Conservation (phyloP, 2,113 vertebrate genomes). For the Rallus limicola region DNA sequence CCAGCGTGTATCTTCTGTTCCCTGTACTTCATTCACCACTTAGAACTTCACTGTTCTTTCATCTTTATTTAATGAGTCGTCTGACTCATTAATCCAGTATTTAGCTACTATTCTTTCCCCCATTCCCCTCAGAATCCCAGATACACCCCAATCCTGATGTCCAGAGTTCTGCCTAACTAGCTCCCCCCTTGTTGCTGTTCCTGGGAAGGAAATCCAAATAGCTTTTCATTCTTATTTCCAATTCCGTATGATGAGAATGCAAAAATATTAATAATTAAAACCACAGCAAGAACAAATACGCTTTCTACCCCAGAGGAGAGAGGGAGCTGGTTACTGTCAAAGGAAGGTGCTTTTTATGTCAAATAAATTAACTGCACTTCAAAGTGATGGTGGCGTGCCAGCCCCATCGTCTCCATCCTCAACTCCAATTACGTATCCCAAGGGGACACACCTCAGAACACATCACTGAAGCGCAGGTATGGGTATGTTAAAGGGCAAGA, state of each 20-base stretch:
- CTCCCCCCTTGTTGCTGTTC: background rate
- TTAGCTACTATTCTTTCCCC: background rate
- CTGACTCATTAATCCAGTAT: background rate
- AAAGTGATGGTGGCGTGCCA: background rate
- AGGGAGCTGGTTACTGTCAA: background rate
- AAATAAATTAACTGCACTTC: conserved; percentile 24
- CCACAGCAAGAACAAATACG: background rate
- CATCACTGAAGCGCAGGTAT: background rate
- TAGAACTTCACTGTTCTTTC: background rate
- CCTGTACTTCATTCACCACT: background rate
- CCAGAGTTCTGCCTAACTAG: background rate
- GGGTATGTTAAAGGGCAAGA: background rate
- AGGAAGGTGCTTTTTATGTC: background rate
- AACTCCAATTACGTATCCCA: background rate
- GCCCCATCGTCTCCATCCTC: conserved; percentile 3
- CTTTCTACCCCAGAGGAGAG: background rate
- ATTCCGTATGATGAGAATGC: background rate
- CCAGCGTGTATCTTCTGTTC: background rate
- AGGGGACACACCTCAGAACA: background rate
- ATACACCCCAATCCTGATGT: background rate
- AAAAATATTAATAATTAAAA: conserved; percentile 19
- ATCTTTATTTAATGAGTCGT: background rate
- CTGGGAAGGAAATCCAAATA: background rate
- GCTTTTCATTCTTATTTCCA: background rate
- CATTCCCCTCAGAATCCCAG: background rate